Evolutionary conservation across 1,140 invertebrate genomes (phyloP).

Genomic region (Drosophila albomicans): DNA sequence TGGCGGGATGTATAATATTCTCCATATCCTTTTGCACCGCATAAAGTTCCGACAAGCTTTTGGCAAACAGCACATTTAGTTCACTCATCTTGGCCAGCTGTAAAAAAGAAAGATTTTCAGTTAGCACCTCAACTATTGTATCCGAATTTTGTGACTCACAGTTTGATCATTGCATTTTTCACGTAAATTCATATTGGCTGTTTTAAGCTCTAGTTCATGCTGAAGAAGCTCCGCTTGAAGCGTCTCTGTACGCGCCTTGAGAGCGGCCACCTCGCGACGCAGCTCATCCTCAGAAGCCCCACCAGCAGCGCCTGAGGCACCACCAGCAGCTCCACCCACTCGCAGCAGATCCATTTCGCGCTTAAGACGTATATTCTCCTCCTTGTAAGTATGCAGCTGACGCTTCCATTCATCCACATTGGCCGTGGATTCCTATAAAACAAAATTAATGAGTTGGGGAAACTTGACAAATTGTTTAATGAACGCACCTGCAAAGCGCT

Average conservation of each 20-base stretch:
- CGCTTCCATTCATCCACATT: conserved; percentile 99
- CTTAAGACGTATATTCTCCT: conserved; percentile 96
- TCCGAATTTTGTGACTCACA: conserved; percentile 47
- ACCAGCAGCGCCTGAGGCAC: conserved; percentile 46
- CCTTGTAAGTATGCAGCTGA: conserved; percentile 97
- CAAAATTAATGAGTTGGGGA: not conserved
- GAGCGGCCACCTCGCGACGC: conserved; percentile 76
- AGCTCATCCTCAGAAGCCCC: conserved; percentile 77
- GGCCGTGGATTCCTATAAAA: conserved; percentile 92
- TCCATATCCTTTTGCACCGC: conserved; percentile 87
- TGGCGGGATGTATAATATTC: conserved; percentile 80
- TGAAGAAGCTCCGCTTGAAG: conserved; percentile 81
- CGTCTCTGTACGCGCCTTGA: conserved; percentile 81
- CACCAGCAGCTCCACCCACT: conserved; percentile 58
- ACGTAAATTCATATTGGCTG: conserved; percentile 77
- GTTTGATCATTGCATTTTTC: conserved; percentile 84
- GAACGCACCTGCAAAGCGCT: conserved; percentile 92
- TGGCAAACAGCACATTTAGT: conserved; percentile 78
- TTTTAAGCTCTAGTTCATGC: conserved; percentile 82
- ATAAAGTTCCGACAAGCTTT: conserved; percentile 76
- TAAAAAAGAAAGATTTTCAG: conserved; percentile 6
- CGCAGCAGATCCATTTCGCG: conserved; percentile 81
- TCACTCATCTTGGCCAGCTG: conserved; percentile 81
- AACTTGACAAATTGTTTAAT: not conserved
- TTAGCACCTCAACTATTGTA: not conserved